phyloP scores from a whole-genome alignment of 2,888 invertebrate genomes.

The Nemoura dubitans region DNA sequence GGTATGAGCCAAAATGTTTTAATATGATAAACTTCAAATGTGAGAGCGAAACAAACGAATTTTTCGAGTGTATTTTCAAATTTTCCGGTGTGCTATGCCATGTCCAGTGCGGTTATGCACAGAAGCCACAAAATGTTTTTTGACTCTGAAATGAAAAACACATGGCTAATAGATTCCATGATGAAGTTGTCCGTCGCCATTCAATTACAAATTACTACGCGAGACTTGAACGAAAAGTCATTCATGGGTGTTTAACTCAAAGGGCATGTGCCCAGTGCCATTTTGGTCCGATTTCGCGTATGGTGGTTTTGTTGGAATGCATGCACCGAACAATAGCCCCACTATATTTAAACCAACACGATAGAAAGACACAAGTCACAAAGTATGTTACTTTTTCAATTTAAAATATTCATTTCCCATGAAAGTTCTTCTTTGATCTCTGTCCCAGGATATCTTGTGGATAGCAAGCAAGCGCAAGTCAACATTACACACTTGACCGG shows the following conservation, averaged over 20 bases:
- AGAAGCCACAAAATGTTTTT: background rate
- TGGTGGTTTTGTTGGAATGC: background rate
- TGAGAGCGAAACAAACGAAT: no score
- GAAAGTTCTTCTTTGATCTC: constrained; percentile 40
- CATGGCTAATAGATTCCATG: background rate
- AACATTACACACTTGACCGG: constrained; percentile 38
- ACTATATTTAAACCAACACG: constrained; percentile 3
- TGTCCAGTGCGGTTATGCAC: background rate
- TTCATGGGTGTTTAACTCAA: background rate
- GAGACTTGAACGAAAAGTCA: background rate
- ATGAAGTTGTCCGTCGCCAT: background rate
- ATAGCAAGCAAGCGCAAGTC: constrained; percentile 40
- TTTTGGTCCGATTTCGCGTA: background rate
- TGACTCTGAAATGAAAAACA: background rate
- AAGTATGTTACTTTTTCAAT: constrained; percentile 40
- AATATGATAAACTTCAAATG: no score
- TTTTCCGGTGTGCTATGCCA: no score
- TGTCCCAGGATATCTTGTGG: constrained; percentile 17
- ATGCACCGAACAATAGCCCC: background rate
- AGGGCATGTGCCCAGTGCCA: background rate
- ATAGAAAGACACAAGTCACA: constrained; percentile 31
- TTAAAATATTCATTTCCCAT: constrained; percentile 44
- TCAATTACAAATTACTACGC: background rate
- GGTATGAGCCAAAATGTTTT: no score
- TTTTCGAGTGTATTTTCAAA: no score